These are phyloP conservation scores for Urocynchramus pylzowi DNA, from an alignment of 2,113 vertebrate species.

Conservation along the genomic window DNA sequence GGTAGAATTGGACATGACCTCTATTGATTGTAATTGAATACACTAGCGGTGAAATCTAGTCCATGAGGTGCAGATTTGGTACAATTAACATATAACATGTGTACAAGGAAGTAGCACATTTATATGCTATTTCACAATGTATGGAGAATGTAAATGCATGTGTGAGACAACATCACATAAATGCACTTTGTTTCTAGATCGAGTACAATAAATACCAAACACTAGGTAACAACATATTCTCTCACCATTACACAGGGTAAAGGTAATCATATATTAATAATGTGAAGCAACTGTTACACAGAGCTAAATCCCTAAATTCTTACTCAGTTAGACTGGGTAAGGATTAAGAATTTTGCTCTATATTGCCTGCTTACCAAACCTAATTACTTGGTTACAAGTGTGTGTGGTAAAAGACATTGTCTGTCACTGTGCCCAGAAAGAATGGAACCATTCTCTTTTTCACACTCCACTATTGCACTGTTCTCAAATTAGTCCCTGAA, in stretches of 20 bases:
- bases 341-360: neutral
- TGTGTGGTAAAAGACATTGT: neutral
- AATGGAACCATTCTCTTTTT: neutral
- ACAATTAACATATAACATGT: neutral
- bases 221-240: neutral
- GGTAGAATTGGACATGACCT: neutral
- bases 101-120: neutral
- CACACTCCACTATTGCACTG: neutral
- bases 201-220: neutral
- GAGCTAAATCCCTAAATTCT: neutral
- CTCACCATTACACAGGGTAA: neutral
- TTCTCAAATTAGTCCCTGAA: neutral
- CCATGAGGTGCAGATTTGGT: neutral
- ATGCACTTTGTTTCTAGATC: neutral
- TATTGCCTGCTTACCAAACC: neutral
- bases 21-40: neutral
- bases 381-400: neutral
- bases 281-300: neutral
- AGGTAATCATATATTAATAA: neutral
- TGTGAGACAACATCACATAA: neutral
- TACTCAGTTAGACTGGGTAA: neutral
- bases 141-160: neutral
- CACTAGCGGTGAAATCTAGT: neutral
- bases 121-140: neutral
- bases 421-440: neutral